A percentile compares a stretch with the other conserved stretches of the same genome.
Evolutionary conservation across 2,113 vertebrate genomes (phyloP).

Genomic region (Ranitomeya variabilis): DNA sequence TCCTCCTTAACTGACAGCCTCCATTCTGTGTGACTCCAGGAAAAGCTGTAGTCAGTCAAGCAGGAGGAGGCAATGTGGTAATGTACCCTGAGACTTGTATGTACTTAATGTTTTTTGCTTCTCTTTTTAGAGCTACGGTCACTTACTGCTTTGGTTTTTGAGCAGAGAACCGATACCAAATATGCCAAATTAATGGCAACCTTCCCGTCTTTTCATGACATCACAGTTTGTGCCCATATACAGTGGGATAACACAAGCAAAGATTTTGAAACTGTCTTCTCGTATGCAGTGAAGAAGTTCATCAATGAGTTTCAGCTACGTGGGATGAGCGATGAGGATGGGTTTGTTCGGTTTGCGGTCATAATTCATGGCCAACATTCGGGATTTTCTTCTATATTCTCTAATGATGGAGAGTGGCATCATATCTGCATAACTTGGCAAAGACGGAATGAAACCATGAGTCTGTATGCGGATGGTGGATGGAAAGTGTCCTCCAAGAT

Average conservation of each 20-base stretch:
- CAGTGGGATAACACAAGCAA: slow-evolving; percentile 77
- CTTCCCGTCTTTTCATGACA: slow-evolving; percentile 73
- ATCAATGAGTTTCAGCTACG: slow-evolving; percentile 88
- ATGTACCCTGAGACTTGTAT: too few species aligned
- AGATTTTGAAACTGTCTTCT: slow-evolving; percentile 80
- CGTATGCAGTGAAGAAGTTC: slow-evolving; percentile 76
- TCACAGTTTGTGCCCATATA: slow-evolving; percentile 81
- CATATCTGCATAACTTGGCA: slow-evolving; percentile 85
- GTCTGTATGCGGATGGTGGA: slow-evolving; percentile 77
- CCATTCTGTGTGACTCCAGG: too few species aligned
- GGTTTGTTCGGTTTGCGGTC: slow-evolving; percentile 76
- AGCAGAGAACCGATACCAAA: slow-evolving; percentile 73
- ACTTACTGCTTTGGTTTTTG: slow-evolving; percentile 73
- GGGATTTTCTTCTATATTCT: slow-evolving; percentile 77
- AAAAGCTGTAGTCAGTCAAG: too few species aligned
- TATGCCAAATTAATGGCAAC: slow-evolving; percentile 72
- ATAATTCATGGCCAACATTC: slow-evolving; percentile 84
- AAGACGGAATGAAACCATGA: slow-evolving; percentile 70
- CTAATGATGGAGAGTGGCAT: slow-evolving; percentile 81
- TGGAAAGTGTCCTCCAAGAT: slow-evolving; percentile 67
- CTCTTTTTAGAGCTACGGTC: slow-evolving; percentile 60
- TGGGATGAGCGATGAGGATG: slow-evolving; percentile 70
- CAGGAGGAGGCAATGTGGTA: too few species aligned
- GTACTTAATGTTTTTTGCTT: background rate
- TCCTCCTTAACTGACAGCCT: too few species aligned